Evolutionary conservation across 2,888 invertebrate species (phyloP).

Genomic region (Autographa gamma): DNA sequence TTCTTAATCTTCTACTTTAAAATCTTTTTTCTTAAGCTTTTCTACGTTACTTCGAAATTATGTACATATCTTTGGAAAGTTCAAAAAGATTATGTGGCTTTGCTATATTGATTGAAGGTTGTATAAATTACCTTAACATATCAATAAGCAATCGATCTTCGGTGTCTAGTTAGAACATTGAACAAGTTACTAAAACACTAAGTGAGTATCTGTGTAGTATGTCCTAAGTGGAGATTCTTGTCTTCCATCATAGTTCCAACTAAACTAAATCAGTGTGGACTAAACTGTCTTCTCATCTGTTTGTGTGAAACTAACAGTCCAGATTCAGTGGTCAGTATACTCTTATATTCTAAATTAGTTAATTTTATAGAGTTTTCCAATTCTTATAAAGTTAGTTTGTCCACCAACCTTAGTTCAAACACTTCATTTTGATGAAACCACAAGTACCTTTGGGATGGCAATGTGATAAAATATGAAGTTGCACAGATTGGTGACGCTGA

Average conservation of each 20-base stretch:
- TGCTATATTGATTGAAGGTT: slow-evolving; percentile 24
- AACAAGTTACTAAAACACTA: slow-evolving; percentile 19
- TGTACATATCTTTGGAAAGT: slow-evolving; percentile 42
- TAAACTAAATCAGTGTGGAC: not conserved
- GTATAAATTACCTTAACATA: slow-evolving; percentile 26
- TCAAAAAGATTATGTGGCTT: slow-evolving; percentile 18
- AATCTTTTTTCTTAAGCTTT: slow-evolving; percentile 14
- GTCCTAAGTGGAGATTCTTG: not conserved
- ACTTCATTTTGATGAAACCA: no score
- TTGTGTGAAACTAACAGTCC: no score
- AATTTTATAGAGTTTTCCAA: no score
- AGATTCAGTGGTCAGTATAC: no score
- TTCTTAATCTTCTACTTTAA: slow-evolving; percentile 20
- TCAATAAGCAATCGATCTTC: slow-evolving; percentile 38
- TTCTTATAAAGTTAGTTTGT: no score
- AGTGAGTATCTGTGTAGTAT: slow-evolving; percentile 19
- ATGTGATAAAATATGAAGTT: no score
- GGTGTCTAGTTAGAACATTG: slow-evolving; percentile 17
- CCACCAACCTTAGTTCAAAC: no score
- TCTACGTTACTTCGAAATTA: slow-evolving; percentile 29
- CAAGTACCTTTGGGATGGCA: no score
- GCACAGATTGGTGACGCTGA: no score
- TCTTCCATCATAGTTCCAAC: not conserved
- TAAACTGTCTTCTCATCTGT: not conserved
- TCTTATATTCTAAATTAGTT: no score